Conservation (phyloP, 2,888 invertebrate species). For the Zygaena filipendulae region DNA sequence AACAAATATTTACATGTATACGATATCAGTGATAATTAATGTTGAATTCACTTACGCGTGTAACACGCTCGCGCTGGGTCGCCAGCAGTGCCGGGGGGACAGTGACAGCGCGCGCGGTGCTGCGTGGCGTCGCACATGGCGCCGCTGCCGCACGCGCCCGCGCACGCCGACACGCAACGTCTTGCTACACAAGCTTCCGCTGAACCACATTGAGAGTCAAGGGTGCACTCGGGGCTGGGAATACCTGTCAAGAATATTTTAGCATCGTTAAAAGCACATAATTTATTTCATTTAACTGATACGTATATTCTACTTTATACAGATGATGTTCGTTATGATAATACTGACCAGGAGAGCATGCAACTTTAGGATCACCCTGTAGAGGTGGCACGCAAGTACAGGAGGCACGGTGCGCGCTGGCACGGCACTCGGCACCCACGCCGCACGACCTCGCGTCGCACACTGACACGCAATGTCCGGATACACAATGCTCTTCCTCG, state of each 20-base stretch:
- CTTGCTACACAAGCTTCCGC: slow-evolving; percentile 83
- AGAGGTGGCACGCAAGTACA: slow-evolving; percentile 81
- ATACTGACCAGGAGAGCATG: slow-evolving; percentile 71
- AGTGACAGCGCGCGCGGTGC: slow-evolving; percentile 86
- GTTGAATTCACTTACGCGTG: slow-evolving; percentile 76
- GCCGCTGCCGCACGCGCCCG: slow-evolving; percentile 82
- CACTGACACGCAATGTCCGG: slow-evolving; percentile 80
- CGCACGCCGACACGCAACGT: slow-evolving; percentile 85
- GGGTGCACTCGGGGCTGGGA: slow-evolving; percentile 72
- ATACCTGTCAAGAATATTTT: slow-evolving; percentile 34
- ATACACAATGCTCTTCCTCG: slow-evolving; percentile 76
- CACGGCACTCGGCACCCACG: slow-evolving; percentile 79
- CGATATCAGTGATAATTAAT: neutral
- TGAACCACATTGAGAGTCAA: slow-evolving; percentile 79
- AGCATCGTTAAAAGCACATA: too few species aligned
- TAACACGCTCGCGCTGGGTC: slow-evolving; percentile 88
- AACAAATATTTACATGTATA: neutral
- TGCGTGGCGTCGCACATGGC: slow-evolving; percentile 82
- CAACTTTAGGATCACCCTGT: slow-evolving; percentile 83
- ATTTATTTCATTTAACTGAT: too few species aligned
- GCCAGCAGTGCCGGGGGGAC: slow-evolving; percentile 87
- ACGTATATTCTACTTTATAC: too few species aligned
- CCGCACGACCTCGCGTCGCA: slow-evolving; percentile 80
- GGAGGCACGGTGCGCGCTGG: slow-evolving; percentile 78
- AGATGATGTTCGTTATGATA: too few species aligned